A percentile compares a stretch with the other conserved stretches of the same genome.
phyloP scores from a whole-genome alignment of 2,888 invertebrate genomes.

The Nemotelus pantherinus region DNA sequence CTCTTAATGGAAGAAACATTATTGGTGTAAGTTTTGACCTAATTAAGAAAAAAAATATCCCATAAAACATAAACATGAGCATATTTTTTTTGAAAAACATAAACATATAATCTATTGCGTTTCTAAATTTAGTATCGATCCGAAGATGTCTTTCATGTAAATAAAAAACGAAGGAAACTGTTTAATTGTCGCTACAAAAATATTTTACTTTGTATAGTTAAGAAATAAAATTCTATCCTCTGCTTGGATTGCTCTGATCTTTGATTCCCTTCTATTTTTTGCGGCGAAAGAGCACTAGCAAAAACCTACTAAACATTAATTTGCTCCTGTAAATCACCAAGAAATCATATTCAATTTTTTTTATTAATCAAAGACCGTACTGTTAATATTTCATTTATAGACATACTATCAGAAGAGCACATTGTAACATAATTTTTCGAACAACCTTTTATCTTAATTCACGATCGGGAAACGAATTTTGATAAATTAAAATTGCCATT shows the following conservation, averaged over 20 bases:
- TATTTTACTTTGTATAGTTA: neutral
- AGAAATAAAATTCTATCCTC: constrained; percentile 3
- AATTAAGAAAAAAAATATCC: constrained; percentile 33
- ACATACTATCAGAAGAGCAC: no score
- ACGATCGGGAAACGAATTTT: constrained; percentile 32
- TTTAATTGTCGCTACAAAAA: neutral
- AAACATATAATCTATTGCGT: constrained; percentile 13
- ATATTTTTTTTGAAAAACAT: neutral
- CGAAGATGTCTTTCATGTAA: no score
- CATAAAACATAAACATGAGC: neutral
- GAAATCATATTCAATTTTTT: neutral
- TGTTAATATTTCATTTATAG: no score
- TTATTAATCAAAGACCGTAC: neutral
- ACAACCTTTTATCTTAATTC: constrained; percentile 9
- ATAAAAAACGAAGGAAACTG: no score
- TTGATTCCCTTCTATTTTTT: constrained; percentile 11
- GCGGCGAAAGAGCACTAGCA: no score
- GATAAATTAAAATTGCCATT: constrained; percentile 33
- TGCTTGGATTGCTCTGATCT: neutral
- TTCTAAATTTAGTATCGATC: neutral
- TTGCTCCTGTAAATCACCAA: neutral
- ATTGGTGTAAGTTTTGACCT: constrained; percentile 43
- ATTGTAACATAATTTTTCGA: neutral
- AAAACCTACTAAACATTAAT: no score
- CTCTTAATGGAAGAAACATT: constrained; percentile 25